A percentile compares a stretch with the other conserved stretches of the same genome.
Evolutionary conservation across 2,797 vertebrate species (phyloP).

Genomic region (Xiphorhynchus erythropygius): DNA sequence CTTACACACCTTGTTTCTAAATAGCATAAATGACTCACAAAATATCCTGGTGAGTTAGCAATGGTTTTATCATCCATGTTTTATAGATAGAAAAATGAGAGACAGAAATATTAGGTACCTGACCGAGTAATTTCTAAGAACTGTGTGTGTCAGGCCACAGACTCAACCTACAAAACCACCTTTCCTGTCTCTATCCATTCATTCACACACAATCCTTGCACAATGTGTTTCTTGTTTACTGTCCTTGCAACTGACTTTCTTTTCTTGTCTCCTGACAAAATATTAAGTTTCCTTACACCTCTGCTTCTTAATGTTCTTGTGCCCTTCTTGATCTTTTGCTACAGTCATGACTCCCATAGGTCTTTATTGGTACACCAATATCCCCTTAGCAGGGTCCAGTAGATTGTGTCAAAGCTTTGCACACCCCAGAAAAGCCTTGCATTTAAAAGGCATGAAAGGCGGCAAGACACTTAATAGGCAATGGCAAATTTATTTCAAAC

Average conservation of each 20-base stretch:
- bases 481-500: not conserved
- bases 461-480: not conserved
- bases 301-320: not conserved
- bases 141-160: not conserved
- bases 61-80: not conserved
- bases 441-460: not conserved
- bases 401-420: not conserved
- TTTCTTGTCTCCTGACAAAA: not conserved
- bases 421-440: not conserved
- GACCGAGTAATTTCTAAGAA: not conserved
- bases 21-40: not conserved
- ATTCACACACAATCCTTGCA: not conserved
- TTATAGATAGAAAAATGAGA: not conserved
- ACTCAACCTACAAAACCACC: not conserved
- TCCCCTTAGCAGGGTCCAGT: not conserved
- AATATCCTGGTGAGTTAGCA: not conserved
- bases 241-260: not conserved
- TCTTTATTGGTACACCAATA: not conserved
- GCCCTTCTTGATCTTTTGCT: not conserved
- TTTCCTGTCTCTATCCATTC: not conserved
- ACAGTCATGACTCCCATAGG: not conserved
- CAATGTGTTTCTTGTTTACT: not conserved
- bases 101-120: not conserved
- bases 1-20: not conserved
- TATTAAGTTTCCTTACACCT: not conserved